phyloP scores from a whole-genome alignment of 2,888 invertebrate species.

The Drosophila crucigera region DNA sequence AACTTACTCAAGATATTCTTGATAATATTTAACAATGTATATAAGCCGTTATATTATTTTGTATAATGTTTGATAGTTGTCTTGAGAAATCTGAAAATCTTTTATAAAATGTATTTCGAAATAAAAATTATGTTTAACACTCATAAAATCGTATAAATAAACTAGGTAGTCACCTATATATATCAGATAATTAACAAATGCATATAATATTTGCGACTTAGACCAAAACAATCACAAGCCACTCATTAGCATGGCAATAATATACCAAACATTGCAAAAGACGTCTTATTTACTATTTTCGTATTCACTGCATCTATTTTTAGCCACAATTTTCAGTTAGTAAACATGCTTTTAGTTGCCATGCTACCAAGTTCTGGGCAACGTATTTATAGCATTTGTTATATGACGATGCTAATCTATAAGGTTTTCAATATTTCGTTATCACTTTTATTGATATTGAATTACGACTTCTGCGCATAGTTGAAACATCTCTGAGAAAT shows the following conservation, averaged over 20 bases:
- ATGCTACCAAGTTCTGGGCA: not conserved
- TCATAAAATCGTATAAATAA: not conserved
- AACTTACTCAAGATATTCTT: not conserved
- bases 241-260: not conserved
- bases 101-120: not conserved
- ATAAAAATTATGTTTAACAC: not conserved
- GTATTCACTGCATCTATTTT: not conserved
- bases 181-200: not conserved
- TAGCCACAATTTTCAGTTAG: not conserved
- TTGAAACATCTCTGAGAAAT: not conserved
- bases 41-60: not conserved
- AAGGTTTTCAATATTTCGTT: not conserved
- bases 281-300: not conserved
- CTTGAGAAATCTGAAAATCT: not conserved
- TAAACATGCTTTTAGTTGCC: not conserved
- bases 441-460: not conserved
- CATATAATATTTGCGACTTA: not conserved
- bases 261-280: not conserved
- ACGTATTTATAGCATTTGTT: not conserved
- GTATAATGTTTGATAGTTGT: not conserved
- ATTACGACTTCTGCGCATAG: not conserved
- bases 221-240: no score
- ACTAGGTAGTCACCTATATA: no score
- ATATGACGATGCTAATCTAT: not conserved
- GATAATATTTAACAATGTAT: not conserved